phyloP scores from a whole-genome alignment of 2,888 invertebrate species.

The Luperina nickerlii region DNA sequence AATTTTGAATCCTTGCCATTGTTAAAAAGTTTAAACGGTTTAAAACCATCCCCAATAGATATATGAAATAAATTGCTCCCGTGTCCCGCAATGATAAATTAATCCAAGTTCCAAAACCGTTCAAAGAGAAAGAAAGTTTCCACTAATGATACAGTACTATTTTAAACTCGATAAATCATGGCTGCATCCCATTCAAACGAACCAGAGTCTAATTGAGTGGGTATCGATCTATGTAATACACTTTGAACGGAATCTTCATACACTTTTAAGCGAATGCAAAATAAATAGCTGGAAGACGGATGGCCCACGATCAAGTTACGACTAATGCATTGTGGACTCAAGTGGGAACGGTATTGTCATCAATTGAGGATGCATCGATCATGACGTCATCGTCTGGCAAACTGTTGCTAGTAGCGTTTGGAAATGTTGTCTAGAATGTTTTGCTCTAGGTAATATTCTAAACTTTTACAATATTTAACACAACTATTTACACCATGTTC shows the following conservation, averaged over 20 bases:
- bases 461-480: too few relatives aligned
- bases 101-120: slow-evolving; percentile 40
- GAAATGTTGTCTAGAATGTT: not conserved
- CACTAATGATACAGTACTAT: slow-evolving; percentile 58
- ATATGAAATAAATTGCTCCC: slow-evolving; percentile 50
- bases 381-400: slow-evolving; percentile 57
- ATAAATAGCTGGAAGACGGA: slow-evolving; percentile 63
- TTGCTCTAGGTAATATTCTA: too few relatives aligned
- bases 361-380: slow-evolving; percentile 65
- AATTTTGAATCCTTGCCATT: not conserved
- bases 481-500: too few relatives aligned
- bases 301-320: slow-evolving; percentile 62
- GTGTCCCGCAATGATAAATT: slow-evolving; percentile 52
- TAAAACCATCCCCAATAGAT: slow-evolving; percentile 14
- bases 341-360: slow-evolving; percentile 50
- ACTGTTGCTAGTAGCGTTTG: slow-evolving; percentile 19
- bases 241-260: slow-evolving; percentile 50
- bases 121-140: slow-evolving; percentile 50
- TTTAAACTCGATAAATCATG: slow-evolving; percentile 59
- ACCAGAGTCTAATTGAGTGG: slow-evolving; percentile 49
- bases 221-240: slow-evolving; percentile 44
- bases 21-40: slow-evolving; percentile 24
- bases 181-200: slow-evolving; percentile 43
- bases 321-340: slow-evolving; percentile 64
- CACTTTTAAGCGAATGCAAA: slow-evolving; percentile 62